Conservation (phyloP, 1,140 invertebrate species). For the Zaprionus nigranus region DNA sequence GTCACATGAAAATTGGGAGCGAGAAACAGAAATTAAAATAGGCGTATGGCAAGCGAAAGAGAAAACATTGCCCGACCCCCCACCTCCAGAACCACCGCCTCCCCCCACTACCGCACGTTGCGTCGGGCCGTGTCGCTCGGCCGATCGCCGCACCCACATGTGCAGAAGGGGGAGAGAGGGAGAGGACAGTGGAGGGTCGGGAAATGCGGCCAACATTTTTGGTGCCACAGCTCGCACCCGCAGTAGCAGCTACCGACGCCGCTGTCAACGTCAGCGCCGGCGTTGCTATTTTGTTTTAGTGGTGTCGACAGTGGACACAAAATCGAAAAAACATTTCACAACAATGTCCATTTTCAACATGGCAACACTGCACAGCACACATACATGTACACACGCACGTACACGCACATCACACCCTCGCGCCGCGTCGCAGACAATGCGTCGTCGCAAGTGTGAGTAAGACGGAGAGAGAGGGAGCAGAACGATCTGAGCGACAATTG, state of each 20-base stretch:
- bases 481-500: conserved; percentile 46
- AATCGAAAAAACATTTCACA: conserved; percentile 78
- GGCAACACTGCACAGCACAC: conserved; percentile 58
- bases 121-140: conserved; percentile 48
- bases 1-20: conserved; percentile 68
- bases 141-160: conserved; percentile 78
- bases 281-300: conserved; percentile 61
- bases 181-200: background rate
- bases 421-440: conserved; percentile 36
- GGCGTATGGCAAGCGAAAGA: conserved; percentile 68
- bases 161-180: conserved; percentile 25
- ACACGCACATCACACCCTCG: conserved; percentile 53
- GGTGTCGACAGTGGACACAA: conserved; percentile 77
- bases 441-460: conserved; percentile 12
- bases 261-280: conserved; percentile 1
- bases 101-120: conserved; percentile 9
- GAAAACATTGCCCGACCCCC: conserved; percentile 32
- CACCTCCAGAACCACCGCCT: conserved; percentile 1
- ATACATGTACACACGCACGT: conserved; percentile 11
- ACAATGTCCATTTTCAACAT: conserved; percentile 76
- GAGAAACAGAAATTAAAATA: conserved; percentile 70
- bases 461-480: background rate
- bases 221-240: conserved; percentile 45
- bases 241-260: conserved; percentile 21
- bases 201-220: conserved; percentile 35